These are phyloP conservation scores for Cathartes aura DNA, from an alignment of 2,113 vertebrate species.

Conservation along the genomic window DNA sequence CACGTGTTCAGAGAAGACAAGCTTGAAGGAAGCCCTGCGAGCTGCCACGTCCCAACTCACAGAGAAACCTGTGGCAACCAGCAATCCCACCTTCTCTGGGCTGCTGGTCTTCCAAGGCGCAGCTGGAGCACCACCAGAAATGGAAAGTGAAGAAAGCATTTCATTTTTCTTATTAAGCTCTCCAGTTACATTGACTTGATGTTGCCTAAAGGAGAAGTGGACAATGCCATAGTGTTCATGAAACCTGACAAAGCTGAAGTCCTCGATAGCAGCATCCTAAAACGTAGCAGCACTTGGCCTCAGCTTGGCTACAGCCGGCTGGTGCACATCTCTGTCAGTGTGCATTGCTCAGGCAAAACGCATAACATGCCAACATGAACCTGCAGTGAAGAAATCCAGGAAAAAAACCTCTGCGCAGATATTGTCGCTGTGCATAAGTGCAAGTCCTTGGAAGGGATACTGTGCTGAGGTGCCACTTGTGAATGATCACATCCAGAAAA, in stretches of 20 bases:
- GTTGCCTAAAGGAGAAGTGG: neutral
- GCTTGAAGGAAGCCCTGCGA: neutral
- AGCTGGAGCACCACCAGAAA: neutral
- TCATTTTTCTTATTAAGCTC: neutral
- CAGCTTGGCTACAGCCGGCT: neutral
- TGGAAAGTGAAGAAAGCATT: neutral
- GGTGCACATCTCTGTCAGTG: accelerated
- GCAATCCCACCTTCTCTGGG: neutral
- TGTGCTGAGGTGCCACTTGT: neutral
- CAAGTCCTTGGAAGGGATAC: neutral
- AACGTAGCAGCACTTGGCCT: neutral
- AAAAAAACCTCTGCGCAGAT: neutral
- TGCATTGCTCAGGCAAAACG: too few relatives aligned
- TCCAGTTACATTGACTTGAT: neutral
- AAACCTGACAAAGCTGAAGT: neutral
- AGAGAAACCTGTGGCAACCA: neutral
- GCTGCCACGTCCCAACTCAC: neutral
- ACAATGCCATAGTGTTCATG: accelerated
- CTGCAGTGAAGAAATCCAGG: neutral
- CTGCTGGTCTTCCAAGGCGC: neutral
- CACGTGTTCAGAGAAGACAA: neutral
- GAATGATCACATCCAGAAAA: neutral
- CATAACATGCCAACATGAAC: accelerated
- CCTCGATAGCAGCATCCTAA: neutral
- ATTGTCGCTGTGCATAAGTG: accelerated